Conservation (phyloP, 1,140 invertebrate species). For the Camponotus vicinus region DNA sequence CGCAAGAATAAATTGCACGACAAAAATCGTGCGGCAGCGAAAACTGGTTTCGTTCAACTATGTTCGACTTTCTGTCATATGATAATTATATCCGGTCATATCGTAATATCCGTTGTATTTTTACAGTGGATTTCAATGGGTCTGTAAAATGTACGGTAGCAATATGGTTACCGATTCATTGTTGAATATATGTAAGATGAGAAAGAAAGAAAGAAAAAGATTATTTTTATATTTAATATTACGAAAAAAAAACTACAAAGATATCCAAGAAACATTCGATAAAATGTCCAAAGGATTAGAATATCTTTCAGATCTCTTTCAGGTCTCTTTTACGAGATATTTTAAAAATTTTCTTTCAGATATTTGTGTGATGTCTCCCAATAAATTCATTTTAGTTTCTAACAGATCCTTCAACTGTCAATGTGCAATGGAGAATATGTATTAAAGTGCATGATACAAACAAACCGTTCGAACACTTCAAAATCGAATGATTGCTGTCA, state of each 20-base stretch:
- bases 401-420: not conserved
- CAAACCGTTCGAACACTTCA: not conserved
- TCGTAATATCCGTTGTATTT: slow-evolving; percentile 55
- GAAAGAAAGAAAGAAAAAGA: not conserved
- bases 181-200: not conserved
- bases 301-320: not conserved
- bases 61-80: slow-evolving; percentile 7
- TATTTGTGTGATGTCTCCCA: not conserved
- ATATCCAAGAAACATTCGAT: not conserved
- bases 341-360: not conserved
- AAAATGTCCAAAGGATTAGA: not conserved
- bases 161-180: not conserved
- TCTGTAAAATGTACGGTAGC: not conserved
- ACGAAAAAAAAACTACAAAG: not conserved
- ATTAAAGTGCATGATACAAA: not conserved
- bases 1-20: slow-evolving; percentile 59
- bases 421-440: not conserved
- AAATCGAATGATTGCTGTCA: not conserved
- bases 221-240: too few relatives aligned
- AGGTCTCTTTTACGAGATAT: not conserved
- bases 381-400: not conserved
- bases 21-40: slow-evolving; percentile 52
- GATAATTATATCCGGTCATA: slow-evolving; percentile 48
- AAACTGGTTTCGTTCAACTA: slow-evolving; percentile 64
- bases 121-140: not conserved